These are phyloP conservation scores for Catocala sponsa DNA, from an alignment of 2,888 invertebrate genomes.

Conservation along the genomic window DNA sequence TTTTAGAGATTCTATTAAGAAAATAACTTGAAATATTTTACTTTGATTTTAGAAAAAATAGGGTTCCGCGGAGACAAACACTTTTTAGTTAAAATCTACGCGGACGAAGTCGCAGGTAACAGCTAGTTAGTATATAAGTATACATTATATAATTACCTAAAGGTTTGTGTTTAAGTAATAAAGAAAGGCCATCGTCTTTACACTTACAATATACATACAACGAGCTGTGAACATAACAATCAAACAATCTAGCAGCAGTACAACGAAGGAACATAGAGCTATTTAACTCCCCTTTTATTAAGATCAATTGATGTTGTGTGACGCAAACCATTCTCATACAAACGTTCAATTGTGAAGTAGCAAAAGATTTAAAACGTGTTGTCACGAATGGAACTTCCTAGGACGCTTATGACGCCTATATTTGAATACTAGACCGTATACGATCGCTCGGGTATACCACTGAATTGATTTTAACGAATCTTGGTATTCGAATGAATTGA, in stretches of 20 bases:
- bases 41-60: no score
- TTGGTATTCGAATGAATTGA: no score
- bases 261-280: slow-evolving; percentile 49
- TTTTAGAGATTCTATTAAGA: no score
- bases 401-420: background rate
- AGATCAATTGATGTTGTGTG: slow-evolving; percentile 72
- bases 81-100: no score
- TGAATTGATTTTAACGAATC: no score
- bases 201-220: slow-evolving; percentile 10
- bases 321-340: slow-evolving; percentile 57
- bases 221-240: slow-evolving; percentile 42
- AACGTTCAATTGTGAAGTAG: slow-evolving; percentile 45
- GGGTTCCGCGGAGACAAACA: no score
- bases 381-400: slow-evolving; percentile 22
- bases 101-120: no score
- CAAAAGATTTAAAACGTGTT: slow-evolving; percentile 32
- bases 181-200: slow-evolving; percentile 8
- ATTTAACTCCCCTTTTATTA: slow-evolving; percentile 73
- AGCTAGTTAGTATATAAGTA: no score
- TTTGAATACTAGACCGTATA: background rate
- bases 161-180: slow-evolving; percentile 1
- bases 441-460: no score
- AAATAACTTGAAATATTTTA: no score
- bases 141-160: no score
- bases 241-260: slow-evolving; percentile 31